Percentiles rank a stretch among this genome's conserved stretches.
Conservation (phyloP, 2,113 vertebrate genomes). For the Telmatochromis brachygnathus region DNA sequence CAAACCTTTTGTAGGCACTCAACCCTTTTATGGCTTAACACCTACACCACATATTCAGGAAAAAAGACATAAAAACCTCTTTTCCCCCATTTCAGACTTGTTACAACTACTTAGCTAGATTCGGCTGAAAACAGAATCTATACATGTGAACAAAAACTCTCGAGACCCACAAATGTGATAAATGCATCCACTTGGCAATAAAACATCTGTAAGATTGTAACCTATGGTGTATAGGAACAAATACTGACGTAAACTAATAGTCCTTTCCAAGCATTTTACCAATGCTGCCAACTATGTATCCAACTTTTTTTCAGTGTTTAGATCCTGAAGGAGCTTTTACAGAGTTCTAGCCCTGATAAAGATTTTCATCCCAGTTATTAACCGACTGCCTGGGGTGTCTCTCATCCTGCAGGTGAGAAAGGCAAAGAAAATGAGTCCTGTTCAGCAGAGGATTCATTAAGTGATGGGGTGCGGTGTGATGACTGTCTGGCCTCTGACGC, state of each 20-base stretch:
- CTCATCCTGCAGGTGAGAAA: neutral
- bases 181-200: neutral
- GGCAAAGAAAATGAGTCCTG: neutral
- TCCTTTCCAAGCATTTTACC: neutral
- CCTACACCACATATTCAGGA: neutral
- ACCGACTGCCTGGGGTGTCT: neutral
- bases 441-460: slow-evolving; percentile 45
- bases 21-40: neutral
- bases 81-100: neutral
- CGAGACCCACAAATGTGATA: neutral
- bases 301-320: neutral
- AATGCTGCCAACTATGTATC: neutral
- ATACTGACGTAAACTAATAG: neutral
- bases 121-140: neutral
- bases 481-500: slow-evolving; percentile 26
- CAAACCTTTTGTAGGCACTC: neutral
- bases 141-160: neutral
- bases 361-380: neutral
- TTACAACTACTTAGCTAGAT: neutral
- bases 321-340: neutral
- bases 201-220: neutral
- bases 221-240: neutral
- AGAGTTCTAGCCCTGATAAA: neutral
- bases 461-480: slow-evolving; percentile 25
- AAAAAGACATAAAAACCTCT: neutral